phyloP scores from a whole-genome alignment of 2,888 invertebrate species.

The Carabus problematicus region DNA sequence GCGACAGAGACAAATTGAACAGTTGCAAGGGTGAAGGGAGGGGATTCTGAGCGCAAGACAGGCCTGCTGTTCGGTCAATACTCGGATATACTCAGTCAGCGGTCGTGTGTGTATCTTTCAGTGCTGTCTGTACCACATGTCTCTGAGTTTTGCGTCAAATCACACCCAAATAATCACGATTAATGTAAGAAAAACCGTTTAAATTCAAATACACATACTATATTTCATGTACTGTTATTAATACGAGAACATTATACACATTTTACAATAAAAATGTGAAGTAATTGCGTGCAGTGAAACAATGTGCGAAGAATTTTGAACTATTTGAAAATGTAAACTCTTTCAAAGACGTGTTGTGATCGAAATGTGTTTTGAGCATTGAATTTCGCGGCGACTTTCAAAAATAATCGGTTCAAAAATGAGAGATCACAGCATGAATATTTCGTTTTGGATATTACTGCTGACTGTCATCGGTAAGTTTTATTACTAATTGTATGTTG shows the following conservation, averaged over 20 bases:
- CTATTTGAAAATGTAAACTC: slow-evolving; percentile 39
- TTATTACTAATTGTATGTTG: not conserved
- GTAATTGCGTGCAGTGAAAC: slow-evolving; percentile 32
- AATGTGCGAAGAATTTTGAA: slow-evolving; percentile 38
- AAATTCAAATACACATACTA: slow-evolving; percentile 8
- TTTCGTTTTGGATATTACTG: slow-evolving; percentile 36
- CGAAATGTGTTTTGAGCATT: slow-evolving; percentile 40
- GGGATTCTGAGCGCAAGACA: slow-evolving; percentile 37
- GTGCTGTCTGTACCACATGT: slow-evolving; percentile 38
- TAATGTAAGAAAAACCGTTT: slow-evolving; percentile 9
- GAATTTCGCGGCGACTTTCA: slow-evolving; percentile 20
- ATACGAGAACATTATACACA: no score
- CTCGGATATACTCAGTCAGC: slow-evolving; percentile 41
- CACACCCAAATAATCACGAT: slow-evolving; percentile 38
- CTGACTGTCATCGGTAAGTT: slow-evolving; percentile 39
- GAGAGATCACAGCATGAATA: slow-evolving; percentile 32
- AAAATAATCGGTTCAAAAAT: slow-evolving; percentile 24
- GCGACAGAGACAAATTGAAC: slow-evolving; percentile 24
- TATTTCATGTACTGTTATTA: slow-evolving; percentile 9
- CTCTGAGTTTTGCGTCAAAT: slow-evolving; percentile 36
- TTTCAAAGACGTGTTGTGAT: slow-evolving; percentile 33
- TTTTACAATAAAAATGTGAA: slow-evolving; percentile 29
- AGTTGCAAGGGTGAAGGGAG: slow-evolving; percentile 13
- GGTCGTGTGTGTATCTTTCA: slow-evolving; percentile 32
- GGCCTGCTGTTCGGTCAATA: slow-evolving; percentile 39